Conservation (phyloP, 2,113 vertebrate species). For the Myrmecophaga tridactyla region DNA sequence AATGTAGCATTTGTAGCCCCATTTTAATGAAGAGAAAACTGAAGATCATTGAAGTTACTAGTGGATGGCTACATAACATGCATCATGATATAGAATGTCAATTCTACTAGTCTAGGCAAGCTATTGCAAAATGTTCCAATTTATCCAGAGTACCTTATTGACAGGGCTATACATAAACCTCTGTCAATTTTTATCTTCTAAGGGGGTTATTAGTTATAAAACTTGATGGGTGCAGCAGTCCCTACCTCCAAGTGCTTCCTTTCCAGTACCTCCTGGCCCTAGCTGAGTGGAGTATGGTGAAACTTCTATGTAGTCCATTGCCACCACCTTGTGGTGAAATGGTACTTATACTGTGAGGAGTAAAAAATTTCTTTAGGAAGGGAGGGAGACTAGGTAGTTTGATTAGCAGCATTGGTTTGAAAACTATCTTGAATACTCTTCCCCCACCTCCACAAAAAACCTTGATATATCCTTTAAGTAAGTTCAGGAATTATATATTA, state of each 20-base stretch:
- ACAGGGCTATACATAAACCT: not conserved
- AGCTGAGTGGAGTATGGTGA: rapidly evolving
- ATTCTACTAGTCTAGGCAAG: not conserved
- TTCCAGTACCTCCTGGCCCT: no score
- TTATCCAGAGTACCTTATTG: not conserved
- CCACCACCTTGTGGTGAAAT: conserved; percentile 45
- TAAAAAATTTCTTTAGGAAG: not conserved
- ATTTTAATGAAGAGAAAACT: not conserved
- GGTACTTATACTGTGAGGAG: not conserved
- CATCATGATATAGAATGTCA: not conserved
- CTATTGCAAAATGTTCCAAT: not conserved
- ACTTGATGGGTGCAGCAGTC: not conserved
- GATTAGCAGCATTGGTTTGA: not conserved
- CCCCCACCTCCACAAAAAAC: not conserved
- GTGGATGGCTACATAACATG: not conserved
- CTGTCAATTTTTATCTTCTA: not conserved
- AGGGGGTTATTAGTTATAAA: not conserved
- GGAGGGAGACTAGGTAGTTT: not conserved
- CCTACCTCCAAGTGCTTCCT: not conserved
- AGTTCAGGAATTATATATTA: not conserved
- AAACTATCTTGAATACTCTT: not conserved
- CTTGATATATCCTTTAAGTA: not conserved
- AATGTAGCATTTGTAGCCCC: not conserved
- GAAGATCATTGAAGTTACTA: not conserved
- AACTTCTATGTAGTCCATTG: not conserved